Percentiles rank a stretch among this genome's conserved stretches.
These are phyloP conservation scores for Austrolebias charrua DNA, from an alignment of 2,797 vertebrate genomes.

Conservation along the genomic window DNA sequence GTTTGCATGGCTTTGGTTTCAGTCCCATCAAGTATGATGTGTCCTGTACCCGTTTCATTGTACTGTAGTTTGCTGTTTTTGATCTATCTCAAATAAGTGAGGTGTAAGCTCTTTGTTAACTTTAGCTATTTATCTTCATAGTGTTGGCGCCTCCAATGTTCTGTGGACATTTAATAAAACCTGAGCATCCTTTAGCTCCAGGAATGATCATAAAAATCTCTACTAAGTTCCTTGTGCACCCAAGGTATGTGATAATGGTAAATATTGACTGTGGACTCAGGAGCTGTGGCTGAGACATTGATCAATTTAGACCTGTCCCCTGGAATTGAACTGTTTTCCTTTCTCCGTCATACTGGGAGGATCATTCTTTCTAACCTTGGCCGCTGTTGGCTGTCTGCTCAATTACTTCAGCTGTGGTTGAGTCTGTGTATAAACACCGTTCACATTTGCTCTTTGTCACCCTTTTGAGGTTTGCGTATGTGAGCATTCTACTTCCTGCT, in stretches of 20 bases:
- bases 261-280: slow-evolving; percentile 36
- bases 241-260: slow-evolving; percentile 27
- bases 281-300: slow-evolving; percentile 45
- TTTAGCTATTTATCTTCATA: not conserved
- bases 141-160: not conserved
- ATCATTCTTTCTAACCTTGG: slow-evolving; percentile 49
- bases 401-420: not conserved
- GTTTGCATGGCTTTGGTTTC: slow-evolving; percentile 13
- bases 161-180: not conserved
- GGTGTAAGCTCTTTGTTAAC: not conserved
- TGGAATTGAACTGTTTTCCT: slow-evolving; percentile 43
- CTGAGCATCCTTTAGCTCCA: slow-evolving; percentile 5
- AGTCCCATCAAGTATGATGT: slow-evolving; percentile 2
- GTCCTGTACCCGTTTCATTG: slow-evolving; percentile 13
- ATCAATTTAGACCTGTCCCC: slow-evolving; percentile 37
- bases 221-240: not conserved
- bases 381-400: slow-evolving; percentile 31
- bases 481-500: slow-evolving; percentile 45
- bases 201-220: slow-evolving; percentile 16
- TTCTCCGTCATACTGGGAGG: slow-evolving; percentile 34
- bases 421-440: slow-evolving; percentile 1
- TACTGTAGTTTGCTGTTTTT: slow-evolving; percentile 10
- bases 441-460: slow-evolving; percentile 32
- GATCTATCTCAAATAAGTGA: not conserved
- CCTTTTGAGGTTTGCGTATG: slow-evolving; percentile 11